Evolutionary conservation across 2,888 invertebrate genomes (phyloP).

Genomic region (Biston stratarius): DNA sequence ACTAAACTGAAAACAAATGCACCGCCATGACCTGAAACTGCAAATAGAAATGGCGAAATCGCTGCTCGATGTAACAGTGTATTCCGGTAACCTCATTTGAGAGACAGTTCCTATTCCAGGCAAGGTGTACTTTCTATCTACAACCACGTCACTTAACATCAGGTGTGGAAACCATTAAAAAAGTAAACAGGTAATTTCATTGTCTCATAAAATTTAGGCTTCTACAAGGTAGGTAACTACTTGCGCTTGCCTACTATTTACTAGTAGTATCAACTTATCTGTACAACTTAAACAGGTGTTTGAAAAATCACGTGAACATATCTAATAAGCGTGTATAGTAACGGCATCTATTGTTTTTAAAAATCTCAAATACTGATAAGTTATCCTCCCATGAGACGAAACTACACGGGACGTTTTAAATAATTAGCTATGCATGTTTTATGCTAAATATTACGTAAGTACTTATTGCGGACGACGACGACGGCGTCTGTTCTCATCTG

Average conservation of each 20-base stretch:
- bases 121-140: no score
- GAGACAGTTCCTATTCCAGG: no score
- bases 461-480: slow-evolving; percentile 39
- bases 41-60: slow-evolving; percentile 6
- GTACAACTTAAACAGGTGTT: slow-evolving; percentile 10
- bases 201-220: no score
- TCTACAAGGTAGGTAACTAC: not conserved
- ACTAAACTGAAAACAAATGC: slow-evolving; percentile 8
- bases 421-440: slow-evolving; percentile 70
- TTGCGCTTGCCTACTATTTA: not conserved
- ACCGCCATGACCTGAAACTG: slow-evolving; percentile 1
- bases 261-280: not conserved
- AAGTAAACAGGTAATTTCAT: no score
- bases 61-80: not conserved
- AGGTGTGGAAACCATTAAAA: no score
- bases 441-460: slow-evolving; percentile 52
- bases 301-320: slow-evolving; percentile 24
- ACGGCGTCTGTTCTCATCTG: slow-evolving; percentile 75
- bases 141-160: no score
- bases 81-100: no score
- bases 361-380: slow-evolving; percentile 23
- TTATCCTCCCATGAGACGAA: slow-evolving; percentile 38
- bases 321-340: slow-evolving; percentile 20
- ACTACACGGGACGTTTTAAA: slow-evolving; percentile 57
- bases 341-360: slow-evolving; percentile 18